Conservation (phyloP, 23 tunicate genomes). For the Pegea sp. region DNA sequence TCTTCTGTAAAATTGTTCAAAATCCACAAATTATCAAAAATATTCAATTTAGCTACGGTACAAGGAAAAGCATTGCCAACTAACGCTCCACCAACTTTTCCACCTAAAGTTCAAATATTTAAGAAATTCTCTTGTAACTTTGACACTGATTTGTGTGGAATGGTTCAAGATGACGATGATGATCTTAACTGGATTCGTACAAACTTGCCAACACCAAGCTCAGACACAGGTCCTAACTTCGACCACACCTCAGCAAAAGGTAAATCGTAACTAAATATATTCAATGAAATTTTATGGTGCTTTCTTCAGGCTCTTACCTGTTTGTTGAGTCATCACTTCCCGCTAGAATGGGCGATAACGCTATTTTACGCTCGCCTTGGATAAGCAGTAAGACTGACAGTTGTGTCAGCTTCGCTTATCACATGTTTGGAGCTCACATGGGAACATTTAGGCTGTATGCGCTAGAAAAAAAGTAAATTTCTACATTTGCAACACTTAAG, state of each 20-base stretch:
- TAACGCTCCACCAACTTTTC: constrained; percentile 24
- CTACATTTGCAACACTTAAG: not conserved
- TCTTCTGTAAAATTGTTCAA: no score
- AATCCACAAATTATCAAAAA: no score
- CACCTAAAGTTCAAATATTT: constrained; percentile 9
- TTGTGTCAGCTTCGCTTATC: constrained; percentile 46
- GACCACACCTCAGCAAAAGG: constrained; percentile 72
- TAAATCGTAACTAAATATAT: constrained; percentile 2
- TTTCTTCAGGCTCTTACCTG: constrained; percentile 54
- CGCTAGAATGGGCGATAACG: constrained; percentile 58
- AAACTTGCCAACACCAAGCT: constrained; percentile 22
- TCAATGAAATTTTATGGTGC: not conserved
- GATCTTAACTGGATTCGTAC: constrained; percentile 31
- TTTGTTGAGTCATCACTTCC: constrained; percentile 80
- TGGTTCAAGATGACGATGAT: constrained; percentile 59
- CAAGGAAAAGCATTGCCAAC: no score
- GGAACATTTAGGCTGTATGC: constrained; percentile 77
- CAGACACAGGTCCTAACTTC: constrained; percentile 33
- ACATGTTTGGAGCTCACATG: constrained; percentile 76
- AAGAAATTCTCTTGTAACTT: constrained; percentile 56
- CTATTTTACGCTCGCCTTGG: constrained; percentile 83
- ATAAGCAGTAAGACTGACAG: constrained; percentile 3
- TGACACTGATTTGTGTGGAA: constrained; percentile 41
- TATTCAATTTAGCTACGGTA: no score
- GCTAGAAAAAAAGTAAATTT: constrained; percentile 40